Evolutionary conservation across 2,888 invertebrate genomes (phyloP), one percentile per base, ranked within the genome.

Genomic region (Enchytraeus crypticus): DNA sequence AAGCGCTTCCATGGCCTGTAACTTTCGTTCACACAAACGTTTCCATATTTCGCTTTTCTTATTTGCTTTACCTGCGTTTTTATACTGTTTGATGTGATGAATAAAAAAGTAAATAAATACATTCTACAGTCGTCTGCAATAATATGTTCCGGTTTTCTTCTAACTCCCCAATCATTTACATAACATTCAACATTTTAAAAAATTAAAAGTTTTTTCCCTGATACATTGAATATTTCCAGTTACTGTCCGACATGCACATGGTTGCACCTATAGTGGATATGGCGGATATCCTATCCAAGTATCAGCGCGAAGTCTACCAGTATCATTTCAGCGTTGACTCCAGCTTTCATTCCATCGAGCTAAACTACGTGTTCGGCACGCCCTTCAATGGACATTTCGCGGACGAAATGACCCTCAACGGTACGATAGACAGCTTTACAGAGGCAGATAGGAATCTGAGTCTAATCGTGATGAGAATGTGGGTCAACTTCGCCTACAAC

Each of bases 211-310:
- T n/a, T n/a, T n/a, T n/a, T n/a, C n/a, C n/a, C n/a, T n/a, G n/a
- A n/a, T n/a, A n/a, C n/a, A n/a, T n/a, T n/a, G n/a, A n/a, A n/a
- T 30, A 29, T 5, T 60, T 29, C 4, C 61, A 68, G 68, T 18
- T 68, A n/a, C 47, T 68, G 51, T 64, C 64, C 11, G 68, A 68
- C 60, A 54, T 66, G 58, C 63, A 67, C 57, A 68, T 68, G 68
- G 60, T 63, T 29, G 65, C 65, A 1, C 68, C 68, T 2, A 63
- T 66, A 2, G 58, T 58, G 14, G 60, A 66, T 4, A 46, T 67
- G 59, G 56, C 64, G 3, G 56, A 58, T 29, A 32, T 64, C 29
- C 33, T 64, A 30, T 59, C 61, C 26, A 27, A 32, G 2, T 53
- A 64, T 61, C 30, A 46, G 26, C 49, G 51, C 11, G 58, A 61